Percentiles rank a stretch among this genome's conserved stretches.
These are phyloP conservation scores for Acropternis orthonyx DNA, from an alignment of 2,797 vertebrate species.

Conservation along the genomic window DNA sequence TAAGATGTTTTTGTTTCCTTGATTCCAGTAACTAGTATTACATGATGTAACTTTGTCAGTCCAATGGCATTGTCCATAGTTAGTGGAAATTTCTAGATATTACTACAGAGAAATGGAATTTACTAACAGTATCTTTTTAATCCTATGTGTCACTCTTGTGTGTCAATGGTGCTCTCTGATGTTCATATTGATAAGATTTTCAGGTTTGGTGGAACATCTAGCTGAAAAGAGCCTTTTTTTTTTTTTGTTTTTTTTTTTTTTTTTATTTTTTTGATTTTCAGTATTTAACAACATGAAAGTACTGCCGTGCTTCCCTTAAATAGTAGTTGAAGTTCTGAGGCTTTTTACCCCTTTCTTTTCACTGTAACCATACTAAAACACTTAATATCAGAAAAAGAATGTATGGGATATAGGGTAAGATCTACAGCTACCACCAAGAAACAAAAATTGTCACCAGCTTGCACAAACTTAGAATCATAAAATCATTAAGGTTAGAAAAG, in stretches of 20 bases:
- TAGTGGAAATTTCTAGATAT: not conserved
- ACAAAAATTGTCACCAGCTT: not conserved
- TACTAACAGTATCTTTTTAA: not conserved
- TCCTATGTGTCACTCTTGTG: accelerated
- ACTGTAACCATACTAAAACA: not conserved
- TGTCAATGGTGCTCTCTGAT: accelerated
- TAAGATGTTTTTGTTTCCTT: not conserved
- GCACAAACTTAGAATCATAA: not conserved
- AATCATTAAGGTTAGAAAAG: not conserved
- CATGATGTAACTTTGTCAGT: not conserved
- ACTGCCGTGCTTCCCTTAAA: not conserved
- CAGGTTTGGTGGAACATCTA: not conserved
- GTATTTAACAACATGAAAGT: not conserved
- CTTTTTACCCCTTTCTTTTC: not conserved
- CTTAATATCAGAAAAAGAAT: not conserved
- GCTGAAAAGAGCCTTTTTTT: not conserved
- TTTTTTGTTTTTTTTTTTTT: no score
- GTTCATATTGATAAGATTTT: not conserved
- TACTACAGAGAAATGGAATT: not conserved
- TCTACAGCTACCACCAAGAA: not conserved
- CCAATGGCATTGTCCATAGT: not conserved
- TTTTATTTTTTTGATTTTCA: not conserved
- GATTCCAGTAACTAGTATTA: not conserved
- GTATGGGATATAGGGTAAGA: not conserved
- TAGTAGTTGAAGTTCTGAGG: not conserved